Percentiles rank a stretch among this genome's conserved stretches.
Conservation (phyloP, 2,888 invertebrate genomes). For the Oscheius sp. region DNA sequence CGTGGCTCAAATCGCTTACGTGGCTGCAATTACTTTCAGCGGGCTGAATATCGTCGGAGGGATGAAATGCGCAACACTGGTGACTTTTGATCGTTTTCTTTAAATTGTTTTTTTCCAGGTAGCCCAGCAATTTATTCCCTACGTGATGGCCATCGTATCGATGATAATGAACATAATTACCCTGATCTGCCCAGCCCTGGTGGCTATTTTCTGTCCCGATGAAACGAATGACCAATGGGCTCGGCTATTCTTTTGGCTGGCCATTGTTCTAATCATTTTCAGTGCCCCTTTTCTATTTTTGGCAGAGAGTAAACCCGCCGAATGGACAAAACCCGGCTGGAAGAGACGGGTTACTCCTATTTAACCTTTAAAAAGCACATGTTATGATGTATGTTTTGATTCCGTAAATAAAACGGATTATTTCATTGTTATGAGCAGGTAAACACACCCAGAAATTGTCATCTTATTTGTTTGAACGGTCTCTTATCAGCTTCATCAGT, state of each 20-base stretch:
- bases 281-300: conserved; percentile 49
- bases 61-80: conserved; percentile 61
- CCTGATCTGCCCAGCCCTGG: conserved; percentile 51
- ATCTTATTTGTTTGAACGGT: no score
- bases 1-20: conserved; percentile 60
- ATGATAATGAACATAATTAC: conserved; percentile 44
- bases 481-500: no score
- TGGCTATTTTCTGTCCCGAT: conserved; percentile 47
- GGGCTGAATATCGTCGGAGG: conserved; percentile 64
- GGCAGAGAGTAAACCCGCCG: conserved; percentile 45
- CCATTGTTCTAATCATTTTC: conserved; percentile 40
- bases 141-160: conserved; percentile 54
- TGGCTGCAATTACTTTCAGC: conserved; percentile 53
- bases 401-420: no score
- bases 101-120: conserved; percentile 31
- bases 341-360: conserved; percentile 1
- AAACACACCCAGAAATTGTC: no score
- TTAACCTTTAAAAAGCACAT: no score
- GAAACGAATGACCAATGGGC: conserved; percentile 51
- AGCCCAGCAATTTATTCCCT: conserved; percentile 55
- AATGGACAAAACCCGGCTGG: conserved; percentile 47
- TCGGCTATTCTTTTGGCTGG: conserved; percentile 42
- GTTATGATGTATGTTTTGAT: no score
- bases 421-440: no score
- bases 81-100: conserved; percentile 18